Percentiles rank a stretch among this genome's conserved stretches.
Evolutionary conservation across 2,888 invertebrate species (phyloP).

Genomic region (Agrotis exclamationis): DNA sequence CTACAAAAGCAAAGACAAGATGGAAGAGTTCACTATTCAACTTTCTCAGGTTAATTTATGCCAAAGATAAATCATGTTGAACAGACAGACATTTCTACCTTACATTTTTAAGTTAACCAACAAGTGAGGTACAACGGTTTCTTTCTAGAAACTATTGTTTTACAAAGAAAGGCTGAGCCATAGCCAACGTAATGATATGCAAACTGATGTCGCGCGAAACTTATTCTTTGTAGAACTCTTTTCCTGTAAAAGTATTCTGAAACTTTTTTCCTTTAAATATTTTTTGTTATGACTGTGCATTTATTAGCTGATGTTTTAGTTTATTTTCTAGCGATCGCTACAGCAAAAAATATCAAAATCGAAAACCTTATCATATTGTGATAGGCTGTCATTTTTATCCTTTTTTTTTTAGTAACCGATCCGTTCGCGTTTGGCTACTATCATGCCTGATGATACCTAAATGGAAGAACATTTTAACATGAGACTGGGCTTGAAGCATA

Average conservation of each 20-base stretch:
- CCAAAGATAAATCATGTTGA: constrained; percentile 28
- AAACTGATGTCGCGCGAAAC: constrained; percentile 55
- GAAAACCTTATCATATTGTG: no score
- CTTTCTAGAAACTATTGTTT: constrained; percentile 53
- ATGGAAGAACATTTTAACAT: no score
- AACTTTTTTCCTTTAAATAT: constrained; percentile 19
- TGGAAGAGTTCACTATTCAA: not conserved
- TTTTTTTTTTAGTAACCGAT: no score
- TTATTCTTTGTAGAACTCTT: constrained; percentile 57
- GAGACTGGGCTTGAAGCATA: no score
- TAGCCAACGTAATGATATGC: constrained; percentile 62
- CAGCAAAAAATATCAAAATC: not conserved
- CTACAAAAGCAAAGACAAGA: no score
- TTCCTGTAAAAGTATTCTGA: constrained; percentile 45
- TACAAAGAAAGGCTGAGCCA: constrained; percentile 50
- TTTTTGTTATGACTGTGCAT: not conserved
- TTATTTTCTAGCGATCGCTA: not conserved
- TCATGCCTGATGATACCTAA: no score
- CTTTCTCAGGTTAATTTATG: constrained; percentile 20
- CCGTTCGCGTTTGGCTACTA: no score
- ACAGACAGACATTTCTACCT: constrained; percentile 2
- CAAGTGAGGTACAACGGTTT: constrained; percentile 49
- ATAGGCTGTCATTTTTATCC: no score
- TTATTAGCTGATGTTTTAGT: not conserved
- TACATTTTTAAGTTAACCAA: constrained; percentile 40